phyloP scores from a whole-genome alignment of 2,888 invertebrate genomes.

The Drosophila tripunctata region DNA sequence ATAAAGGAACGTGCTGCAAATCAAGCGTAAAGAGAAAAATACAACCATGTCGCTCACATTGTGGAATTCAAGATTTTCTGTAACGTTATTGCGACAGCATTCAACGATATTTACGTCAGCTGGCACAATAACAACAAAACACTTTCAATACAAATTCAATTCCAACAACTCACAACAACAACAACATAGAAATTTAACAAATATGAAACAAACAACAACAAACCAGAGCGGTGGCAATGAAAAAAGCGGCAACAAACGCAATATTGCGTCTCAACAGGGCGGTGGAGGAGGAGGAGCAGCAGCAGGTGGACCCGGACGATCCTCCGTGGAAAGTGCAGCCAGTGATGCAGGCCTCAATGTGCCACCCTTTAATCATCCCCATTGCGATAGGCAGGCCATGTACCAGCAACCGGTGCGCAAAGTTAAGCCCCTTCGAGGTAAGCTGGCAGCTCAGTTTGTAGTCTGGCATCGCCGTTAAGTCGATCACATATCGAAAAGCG shows the following conservation, averaged over 20 bases:
- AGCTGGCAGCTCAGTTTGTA: constrained; percentile 38
- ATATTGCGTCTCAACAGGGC: background rate
- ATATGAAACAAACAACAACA: constrained; percentile 27
- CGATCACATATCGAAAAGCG: constrained; percentile 2
- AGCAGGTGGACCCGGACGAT: too few relatives aligned
- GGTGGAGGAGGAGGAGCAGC: too few relatives aligned
- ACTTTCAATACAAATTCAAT: constrained; percentile 25
- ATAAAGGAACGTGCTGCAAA: constrained; percentile 36
- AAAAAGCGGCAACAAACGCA: constrained; percentile 4
- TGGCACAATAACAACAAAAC: constrained; percentile 17
- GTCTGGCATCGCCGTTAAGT: background rate
- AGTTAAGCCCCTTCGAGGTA: constrained; percentile 48
- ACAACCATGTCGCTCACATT: constrained; percentile 74
- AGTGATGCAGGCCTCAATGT: constrained; percentile 24
- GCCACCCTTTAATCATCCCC: constrained; percentile 58
- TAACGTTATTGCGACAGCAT: constrained; percentile 76
- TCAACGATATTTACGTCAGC: constrained; percentile 61
- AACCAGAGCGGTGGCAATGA: constrained; percentile 8
- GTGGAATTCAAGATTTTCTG: constrained; percentile 78
- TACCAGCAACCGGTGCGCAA: constrained; percentile 59
- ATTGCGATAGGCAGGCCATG: constrained; percentile 65
- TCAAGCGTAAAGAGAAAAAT: constrained; percentile 12
- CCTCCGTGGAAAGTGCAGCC: constrained; percentile 14
- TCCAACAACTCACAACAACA: constrained; percentile 28
- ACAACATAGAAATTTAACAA: constrained; percentile 31